Evolutionary conservation across 2,797 vertebrate species (phyloP), one percentile per base, ranked within the genome.

Genomic region (Moxostoma hubbsi): DNA sequence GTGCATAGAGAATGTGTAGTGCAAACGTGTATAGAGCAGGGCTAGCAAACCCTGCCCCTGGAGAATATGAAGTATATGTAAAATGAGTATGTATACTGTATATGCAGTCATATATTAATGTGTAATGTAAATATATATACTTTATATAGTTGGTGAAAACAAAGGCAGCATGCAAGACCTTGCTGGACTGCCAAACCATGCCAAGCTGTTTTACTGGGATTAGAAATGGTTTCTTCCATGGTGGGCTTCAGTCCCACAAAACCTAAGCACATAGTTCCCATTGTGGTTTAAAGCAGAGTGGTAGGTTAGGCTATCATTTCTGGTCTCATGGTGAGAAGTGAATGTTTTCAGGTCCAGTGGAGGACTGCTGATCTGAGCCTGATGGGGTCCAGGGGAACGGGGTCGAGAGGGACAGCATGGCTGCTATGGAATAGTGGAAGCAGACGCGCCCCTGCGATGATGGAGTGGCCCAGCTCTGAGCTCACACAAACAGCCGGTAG

Each of bases 241-340:
- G 92, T 93, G 92, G 92, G 88, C 90, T 89, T 80, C 80, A 89
- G 87, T 88, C 89, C 88, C 88, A 87, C 89, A 84, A 87, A 81
- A 85, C 85, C 83, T 81, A 82, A 89, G 87, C 93, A 94, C 91
- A 93, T 94, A 92, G 90, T 92, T 94, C 89, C 90, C 86, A 94
- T 93, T 92, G 90, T 89, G 89, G 89, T 92, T 92, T 87, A 90
- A 92, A 92, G 87, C 82, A 89, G 83, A 86, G 82, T 82, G 86
- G 85, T 65, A 75, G 86, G 61, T 76, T 77, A 9, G 89, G 88
- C 88, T 87, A 85, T 83, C 86, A 83, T 68, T 81, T 87, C 88
- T 81, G 84, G 88, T 91, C 91, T 91, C 89, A 89, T 88, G 87
- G 89, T 91, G 90, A 86, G 89, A 90, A 91, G 90, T 88, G 82